Conservation (phyloP, 2,888 invertebrate genomes). For the Druceiella hillmani region DNA sequence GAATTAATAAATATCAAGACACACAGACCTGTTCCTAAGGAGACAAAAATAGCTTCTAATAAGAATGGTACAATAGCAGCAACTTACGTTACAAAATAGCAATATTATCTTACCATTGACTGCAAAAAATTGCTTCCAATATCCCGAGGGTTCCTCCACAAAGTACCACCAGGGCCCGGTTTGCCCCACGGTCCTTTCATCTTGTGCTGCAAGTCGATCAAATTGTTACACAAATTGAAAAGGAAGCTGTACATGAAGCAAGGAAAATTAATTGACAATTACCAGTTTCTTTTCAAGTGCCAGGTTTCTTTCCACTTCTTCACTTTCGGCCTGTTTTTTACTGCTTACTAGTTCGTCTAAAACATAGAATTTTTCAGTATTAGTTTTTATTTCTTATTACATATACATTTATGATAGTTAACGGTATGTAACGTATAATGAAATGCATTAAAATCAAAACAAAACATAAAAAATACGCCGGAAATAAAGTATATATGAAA, state of each 20-base stretch:
- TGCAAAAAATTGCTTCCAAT: constrained; percentile 70
- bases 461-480: no score
- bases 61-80: no score
- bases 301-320: constrained; percentile 41
- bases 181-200: constrained; percentile 59
- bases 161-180: constrained; percentile 65
- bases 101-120: constrained; percentile 60
- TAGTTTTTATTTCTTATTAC: no score
- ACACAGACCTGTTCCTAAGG: no score
- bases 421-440: no score
- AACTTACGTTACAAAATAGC: neutral
- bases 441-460: no score
- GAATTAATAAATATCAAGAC: no score
- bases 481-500: no score
- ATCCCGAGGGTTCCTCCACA: constrained; percentile 68
- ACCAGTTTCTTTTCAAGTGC: constrained; percentile 54
- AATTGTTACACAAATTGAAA: constrained; percentile 26
- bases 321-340: constrained; percentile 44
- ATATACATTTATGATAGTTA: no score
- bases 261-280: constrained; percentile 32
- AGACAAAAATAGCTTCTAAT: no score
- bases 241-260: constrained; percentile 12
- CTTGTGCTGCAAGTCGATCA: constrained; percentile 36
- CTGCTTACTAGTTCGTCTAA: constrained; percentile 56
- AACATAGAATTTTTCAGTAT: constrained; percentile 25